Conservation (phyloP, 2,797 vertebrate species). For the Vultur gryphus region DNA sequence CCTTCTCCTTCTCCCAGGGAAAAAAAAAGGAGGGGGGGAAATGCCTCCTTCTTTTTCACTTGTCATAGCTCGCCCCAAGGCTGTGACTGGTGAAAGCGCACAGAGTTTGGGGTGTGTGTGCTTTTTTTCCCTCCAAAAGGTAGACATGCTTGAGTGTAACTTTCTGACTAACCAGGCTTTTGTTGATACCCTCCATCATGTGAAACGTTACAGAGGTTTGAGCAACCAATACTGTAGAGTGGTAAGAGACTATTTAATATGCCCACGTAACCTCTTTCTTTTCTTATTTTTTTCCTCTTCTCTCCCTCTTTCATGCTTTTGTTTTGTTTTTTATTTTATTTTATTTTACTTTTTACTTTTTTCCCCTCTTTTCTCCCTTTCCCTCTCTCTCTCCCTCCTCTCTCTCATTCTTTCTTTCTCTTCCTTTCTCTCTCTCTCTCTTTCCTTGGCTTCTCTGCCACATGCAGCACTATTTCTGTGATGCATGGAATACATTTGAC, state of each 20-base stretch:
- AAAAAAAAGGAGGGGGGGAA: slow-evolving; percentile 70
- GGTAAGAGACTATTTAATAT: slow-evolving; percentile 78
- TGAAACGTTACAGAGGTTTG: slow-evolving; percentile 74
- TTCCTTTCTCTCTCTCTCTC: slow-evolving; percentile 73
- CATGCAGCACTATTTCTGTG: slow-evolving; percentile 99
- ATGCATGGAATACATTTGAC: slow-evolving; percentile 99
- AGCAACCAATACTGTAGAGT: slow-evolving; percentile 76
- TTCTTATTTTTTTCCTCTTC: slow-evolving; percentile 84
- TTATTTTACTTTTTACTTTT: slow-evolving; percentile 71
- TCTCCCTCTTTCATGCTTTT: slow-evolving; percentile 80
- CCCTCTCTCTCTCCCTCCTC: background rate
- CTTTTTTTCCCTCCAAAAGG: slow-evolving; percentile 67
- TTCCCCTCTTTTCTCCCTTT: slow-evolving; percentile 43
- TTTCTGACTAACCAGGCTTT: slow-evolving; percentile 79
- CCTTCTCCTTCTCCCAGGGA: slow-evolving; percentile 72
- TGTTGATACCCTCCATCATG: slow-evolving; percentile 74
- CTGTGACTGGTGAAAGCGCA: slow-evolving; percentile 68
- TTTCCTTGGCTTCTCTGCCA: slow-evolving; percentile 80
- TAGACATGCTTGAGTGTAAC: slow-evolving; percentile 65
- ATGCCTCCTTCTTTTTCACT: slow-evolving; percentile 75
- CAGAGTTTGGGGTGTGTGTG: slow-evolving; percentile 67
- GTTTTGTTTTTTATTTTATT: slow-evolving; percentile 70
- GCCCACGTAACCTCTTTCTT: slow-evolving; percentile 83
- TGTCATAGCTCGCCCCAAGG: slow-evolving; percentile 63
- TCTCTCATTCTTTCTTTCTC: slow-evolving; percentile 65